Evolutionary conservation across 2,888 invertebrate genomes (phyloP).

Genomic region (Branchipolynoe longqiensis): DNA sequence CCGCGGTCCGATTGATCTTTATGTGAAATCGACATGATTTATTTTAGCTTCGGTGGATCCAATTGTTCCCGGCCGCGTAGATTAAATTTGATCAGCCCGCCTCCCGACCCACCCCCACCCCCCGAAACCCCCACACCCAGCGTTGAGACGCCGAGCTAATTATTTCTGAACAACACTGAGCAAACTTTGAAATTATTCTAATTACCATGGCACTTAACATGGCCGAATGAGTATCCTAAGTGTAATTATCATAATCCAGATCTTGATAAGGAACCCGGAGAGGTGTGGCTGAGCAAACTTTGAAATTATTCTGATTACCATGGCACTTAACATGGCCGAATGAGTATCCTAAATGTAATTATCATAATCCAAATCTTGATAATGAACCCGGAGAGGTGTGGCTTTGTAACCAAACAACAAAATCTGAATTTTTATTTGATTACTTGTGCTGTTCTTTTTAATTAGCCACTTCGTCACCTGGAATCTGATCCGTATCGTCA

Average conservation of each 20-base stretch:
- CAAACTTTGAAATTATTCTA: slow-evolving; percentile 43
- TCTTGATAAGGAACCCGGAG: not conserved
- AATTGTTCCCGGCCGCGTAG: slow-evolving; percentile 18
- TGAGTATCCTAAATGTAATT: slow-evolving; percentile 17
- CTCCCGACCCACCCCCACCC: slow-evolving; percentile 26
- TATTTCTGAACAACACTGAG: slow-evolving; percentile 13
- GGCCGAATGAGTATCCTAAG: slow-evolving; percentile 26
- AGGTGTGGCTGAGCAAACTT: slow-evolving; percentile 31
- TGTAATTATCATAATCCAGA: not conserved
- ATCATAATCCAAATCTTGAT: slow-evolving; percentile 19
- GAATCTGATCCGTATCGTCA: too few relatives aligned
- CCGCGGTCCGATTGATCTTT: slow-evolving; percentile 14
- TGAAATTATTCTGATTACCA: slow-evolving; percentile 34
- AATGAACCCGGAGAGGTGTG: not conserved
- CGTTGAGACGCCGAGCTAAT: not conserved
- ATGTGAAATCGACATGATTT: slow-evolving; percentile 48
- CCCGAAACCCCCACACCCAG: too few relatives aligned
- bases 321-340: slow-evolving; percentile 34
- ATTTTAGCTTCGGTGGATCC: slow-evolving; percentile 24
- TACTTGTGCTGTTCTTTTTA: too few relatives aligned
- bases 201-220: slow-evolving; percentile 37
- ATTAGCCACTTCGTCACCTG: too few relatives aligned
- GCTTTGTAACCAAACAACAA: too few relatives aligned
- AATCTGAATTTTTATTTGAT: too few relatives aligned
- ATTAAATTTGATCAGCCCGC: slow-evolving; percentile 37